A percentile compares a stretch with the other conserved stretches of the same genome.
phyloP scores from a whole-genome alignment of 2,113 vertebrate genomes.

The Heterocephalus glaber region DNA sequence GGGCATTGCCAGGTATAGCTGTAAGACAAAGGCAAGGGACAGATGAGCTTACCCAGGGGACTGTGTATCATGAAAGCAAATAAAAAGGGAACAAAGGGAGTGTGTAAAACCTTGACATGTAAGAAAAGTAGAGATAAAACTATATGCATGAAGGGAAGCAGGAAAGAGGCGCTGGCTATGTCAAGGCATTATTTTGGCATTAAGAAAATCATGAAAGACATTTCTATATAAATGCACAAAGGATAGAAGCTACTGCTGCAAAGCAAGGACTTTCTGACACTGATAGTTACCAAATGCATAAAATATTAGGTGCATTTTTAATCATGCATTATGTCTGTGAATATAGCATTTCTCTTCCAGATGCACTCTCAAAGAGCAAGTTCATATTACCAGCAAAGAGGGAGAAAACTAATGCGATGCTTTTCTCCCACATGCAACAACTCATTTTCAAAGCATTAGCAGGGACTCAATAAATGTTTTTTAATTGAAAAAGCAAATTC shows the following conservation, averaged over 20 bases:
- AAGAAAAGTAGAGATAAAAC: neutral
- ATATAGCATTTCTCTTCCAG: neutral
- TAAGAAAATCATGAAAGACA: neutral
- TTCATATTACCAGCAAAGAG: neutral
- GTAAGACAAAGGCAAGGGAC: neutral
- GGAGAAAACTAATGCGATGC: neutral
- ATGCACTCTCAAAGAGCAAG: neutral
- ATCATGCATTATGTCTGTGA: neutral
- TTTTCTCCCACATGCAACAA: neutral
- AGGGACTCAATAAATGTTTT: neutral
- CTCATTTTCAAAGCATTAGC: constrained; percentile 22
- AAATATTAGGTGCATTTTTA: neutral
- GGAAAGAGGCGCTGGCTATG: neutral
- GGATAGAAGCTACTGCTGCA: rapidly evolving
- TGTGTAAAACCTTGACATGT: neutral
- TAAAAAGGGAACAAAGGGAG: neutral
- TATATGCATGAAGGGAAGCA: rapidly evolving
- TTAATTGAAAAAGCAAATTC: constrained; percentile 51
- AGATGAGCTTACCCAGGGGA: neutral
- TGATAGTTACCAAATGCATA: neutral
- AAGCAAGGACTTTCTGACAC: neutral
- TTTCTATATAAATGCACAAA: neutral
- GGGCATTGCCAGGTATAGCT: neutral
- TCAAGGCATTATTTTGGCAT: neutral
- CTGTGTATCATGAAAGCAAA: neutral